These are phyloP conservation scores for Nomada goodeniana DNA, from an alignment of 2,888 invertebrate species.

Conservation along the genomic window DNA sequence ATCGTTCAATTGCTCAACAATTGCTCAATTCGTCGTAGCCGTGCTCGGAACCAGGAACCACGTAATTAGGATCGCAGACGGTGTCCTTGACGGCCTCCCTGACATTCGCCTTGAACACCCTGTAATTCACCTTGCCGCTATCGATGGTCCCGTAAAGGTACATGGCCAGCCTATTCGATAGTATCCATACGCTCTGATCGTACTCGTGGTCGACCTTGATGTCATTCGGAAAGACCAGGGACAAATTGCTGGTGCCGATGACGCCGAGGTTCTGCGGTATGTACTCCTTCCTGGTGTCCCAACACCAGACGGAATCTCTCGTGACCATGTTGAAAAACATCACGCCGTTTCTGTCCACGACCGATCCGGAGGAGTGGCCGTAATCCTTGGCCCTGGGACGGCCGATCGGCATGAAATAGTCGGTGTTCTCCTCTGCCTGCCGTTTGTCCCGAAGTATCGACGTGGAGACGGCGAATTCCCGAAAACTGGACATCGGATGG, in stretches of 20 bases:
- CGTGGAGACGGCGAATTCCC: constrained; percentile 91
- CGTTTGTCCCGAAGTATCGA: constrained; percentile 88
- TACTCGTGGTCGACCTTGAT: constrained; percentile 90
- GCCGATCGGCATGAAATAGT: constrained; percentile 81
- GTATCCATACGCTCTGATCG: constrained; percentile 90
- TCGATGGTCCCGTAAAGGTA: constrained; percentile 89
- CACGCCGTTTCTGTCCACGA: constrained; percentile 89
- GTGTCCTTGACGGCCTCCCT: constrained; percentile 88
- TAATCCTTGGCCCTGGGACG: constrained; percentile 81
- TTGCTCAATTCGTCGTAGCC: constrained; percentile 78
- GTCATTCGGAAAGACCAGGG: constrained; percentile 92
- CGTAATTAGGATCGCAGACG: constrained; percentile 88
- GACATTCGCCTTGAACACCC: constrained; percentile 89
- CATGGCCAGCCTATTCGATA: constrained; percentile 91
- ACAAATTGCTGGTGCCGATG: constrained; percentile 87
- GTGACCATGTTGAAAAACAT: constrained; percentile 93
- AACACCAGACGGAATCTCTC: constrained; percentile 91
- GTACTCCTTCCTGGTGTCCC: constrained; percentile 91
- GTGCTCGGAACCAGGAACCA: constrained; percentile 74
- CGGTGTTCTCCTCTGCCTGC: constrained; percentile 74
- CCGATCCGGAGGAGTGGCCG: constrained; percentile 91
- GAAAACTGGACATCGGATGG: constrained; percentile 92
- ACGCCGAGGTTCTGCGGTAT: constrained; percentile 87
- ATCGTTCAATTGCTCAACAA: constrained; percentile 65
- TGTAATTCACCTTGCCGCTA: constrained; percentile 89